Conservation (phyloP, 2,113 vertebrate genomes). For the Phainopepla nitens region DNA sequence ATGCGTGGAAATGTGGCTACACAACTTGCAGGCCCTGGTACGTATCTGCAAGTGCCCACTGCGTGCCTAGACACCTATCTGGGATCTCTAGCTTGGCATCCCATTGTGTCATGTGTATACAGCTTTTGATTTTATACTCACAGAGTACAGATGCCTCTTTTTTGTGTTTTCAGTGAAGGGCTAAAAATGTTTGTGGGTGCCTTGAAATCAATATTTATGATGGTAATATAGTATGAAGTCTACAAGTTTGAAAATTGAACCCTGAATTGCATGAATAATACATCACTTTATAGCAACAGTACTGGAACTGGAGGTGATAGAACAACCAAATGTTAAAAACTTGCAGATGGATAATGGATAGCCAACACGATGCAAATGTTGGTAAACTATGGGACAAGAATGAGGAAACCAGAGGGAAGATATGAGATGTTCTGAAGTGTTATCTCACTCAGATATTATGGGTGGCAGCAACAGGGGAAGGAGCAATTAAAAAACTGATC, state of each 20-base stretch:
- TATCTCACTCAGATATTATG: background rate
- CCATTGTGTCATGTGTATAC: background rate
- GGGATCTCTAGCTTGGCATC: background rate
- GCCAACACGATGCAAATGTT: background rate
- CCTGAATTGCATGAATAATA: conserved; percentile 45
- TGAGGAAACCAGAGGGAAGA: background rate
- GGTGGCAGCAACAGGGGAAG: background rate
- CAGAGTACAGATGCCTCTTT: background rate
- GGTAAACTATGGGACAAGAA: background rate
- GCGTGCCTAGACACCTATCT: background rate
- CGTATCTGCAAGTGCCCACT: background rate
- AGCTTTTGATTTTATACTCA: conserved; percentile 1
- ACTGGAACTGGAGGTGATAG: conserved; percentile 17
- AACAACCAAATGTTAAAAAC: conserved; percentile 9
- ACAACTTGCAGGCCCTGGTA: background rate
- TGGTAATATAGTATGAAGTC: conserved; percentile 16
- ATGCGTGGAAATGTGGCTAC: background rate
- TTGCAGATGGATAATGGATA: background rate
- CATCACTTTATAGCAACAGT: conserved; percentile 28
- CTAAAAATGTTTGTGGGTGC: conserved; percentile 39
- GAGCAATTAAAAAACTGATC: background rate
- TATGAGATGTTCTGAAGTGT: background rate
- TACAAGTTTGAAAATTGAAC: conserved; percentile 50
- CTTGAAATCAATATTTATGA: conserved; percentile 58
- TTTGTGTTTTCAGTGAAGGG: background rate